Conservation (phyloP, 2,888 invertebrate genomes). For the Gari tellinella region DNA sequence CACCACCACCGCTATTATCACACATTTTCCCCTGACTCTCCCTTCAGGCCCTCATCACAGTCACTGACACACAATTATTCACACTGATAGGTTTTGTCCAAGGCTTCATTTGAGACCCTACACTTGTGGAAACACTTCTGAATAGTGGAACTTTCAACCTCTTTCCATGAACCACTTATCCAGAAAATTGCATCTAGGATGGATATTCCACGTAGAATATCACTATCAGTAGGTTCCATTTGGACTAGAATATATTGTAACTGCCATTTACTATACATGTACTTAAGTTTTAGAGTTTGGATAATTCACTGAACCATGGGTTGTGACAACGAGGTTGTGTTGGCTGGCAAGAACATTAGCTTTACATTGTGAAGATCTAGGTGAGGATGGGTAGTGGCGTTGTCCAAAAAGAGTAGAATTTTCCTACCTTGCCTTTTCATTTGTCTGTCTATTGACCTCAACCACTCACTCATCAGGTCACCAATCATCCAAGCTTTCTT, state of each 20-base stretch:
- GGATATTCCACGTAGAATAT: background rate
- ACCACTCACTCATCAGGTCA: conserved; percentile 18
- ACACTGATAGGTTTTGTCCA: background rate
- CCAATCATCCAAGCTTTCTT: conserved; percentile 37
- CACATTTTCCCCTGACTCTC: no score
- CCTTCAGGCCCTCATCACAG: no score
- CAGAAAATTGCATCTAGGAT: conserved; percentile 20
- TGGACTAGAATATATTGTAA: background rate
- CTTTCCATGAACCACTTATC: conserved; percentile 17
- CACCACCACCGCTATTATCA: background rate
- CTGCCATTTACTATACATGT: conserved; percentile 10
- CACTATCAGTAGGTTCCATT: background rate
- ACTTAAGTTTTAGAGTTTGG: conserved; percentile 29
- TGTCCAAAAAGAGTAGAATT: conserved; percentile 11
- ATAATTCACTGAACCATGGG: conserved; percentile 43
- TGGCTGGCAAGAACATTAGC: conserved; percentile 24
- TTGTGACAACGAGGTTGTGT: conserved; percentile 23
- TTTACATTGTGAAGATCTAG: conserved; percentile 7
- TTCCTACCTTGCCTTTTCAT: conserved; percentile 22
- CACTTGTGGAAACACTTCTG: conserved; percentile 15
- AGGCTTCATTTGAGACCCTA: background rate
- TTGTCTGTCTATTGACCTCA: conserved; percentile 10
- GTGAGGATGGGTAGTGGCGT: no score
- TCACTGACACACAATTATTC: background rate
- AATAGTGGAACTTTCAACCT: conserved; percentile 4